phyloP scores from a whole-genome alignment of 1,140 invertebrate genomes.

The Pteromalus puparum region DNA sequence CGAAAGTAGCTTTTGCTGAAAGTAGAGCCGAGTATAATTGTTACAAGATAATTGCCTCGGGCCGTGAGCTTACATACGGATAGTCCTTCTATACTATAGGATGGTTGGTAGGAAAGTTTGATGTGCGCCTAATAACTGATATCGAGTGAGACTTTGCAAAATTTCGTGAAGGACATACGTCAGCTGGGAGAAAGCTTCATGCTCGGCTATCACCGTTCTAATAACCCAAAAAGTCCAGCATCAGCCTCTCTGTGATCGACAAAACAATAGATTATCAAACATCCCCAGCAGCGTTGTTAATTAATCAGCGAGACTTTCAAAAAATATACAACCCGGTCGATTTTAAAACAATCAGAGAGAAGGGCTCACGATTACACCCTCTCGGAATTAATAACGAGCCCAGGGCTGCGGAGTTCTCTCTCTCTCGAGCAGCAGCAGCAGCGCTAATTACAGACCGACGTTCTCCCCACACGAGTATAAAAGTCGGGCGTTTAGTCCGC shows the following conservation, averaged over 20 bases:
- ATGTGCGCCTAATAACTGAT: neutral
- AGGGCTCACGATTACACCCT: too few species aligned
- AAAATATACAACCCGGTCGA: neutral
- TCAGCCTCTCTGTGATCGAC: too few species aligned
- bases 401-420: neutral
- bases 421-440: neutral
- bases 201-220: too few species aligned
- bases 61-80: too few species aligned
- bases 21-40: neutral
- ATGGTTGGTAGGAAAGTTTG: neutral
- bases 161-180: too few species aligned
- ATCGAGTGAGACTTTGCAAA: neutral
- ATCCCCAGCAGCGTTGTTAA: too few species aligned
- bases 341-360: neutral
- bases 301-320: too few species aligned
- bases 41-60: neutral
- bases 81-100: too few species aligned
- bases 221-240: too few species aligned
- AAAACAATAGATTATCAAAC: too few species aligned
- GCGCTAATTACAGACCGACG: neutral
- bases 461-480: neutral
- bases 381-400: neutral
- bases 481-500: neutral
- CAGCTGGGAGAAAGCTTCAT: too few species aligned
- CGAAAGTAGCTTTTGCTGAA: too few species aligned